These are phyloP conservation scores for Xylota sylvarum DNA, from an alignment of 2,888 invertebrate genomes.

Conservation along the genomic window DNA sequence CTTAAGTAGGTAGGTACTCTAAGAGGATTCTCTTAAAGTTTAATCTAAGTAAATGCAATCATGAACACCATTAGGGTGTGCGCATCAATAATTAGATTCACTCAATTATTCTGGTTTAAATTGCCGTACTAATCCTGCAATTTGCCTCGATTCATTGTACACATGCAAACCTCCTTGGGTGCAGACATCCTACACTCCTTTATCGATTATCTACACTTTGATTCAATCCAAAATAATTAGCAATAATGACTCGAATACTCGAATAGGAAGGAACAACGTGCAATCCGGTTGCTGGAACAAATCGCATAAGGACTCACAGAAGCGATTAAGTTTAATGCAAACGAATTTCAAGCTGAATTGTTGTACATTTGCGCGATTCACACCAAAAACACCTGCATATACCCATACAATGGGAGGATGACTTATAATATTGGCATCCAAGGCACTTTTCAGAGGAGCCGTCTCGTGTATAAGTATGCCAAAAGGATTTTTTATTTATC, in stretches of 20 bases:
- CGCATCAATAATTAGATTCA: constrained; percentile 44
- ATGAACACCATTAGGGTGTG: neutral
- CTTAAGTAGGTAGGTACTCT: no score
- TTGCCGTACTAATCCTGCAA: constrained; percentile 44
- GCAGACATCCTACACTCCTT: constrained; percentile 5
- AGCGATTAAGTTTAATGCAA: constrained; percentile 63
- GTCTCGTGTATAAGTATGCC: constrained; percentile 4
- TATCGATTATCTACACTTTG: constrained; percentile 63
- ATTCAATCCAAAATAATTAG: constrained; percentile 71
- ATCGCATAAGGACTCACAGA: constrained; percentile 17
- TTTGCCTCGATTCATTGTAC: constrained; percentile 21
- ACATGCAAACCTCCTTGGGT: neutral
- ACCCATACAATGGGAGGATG: constrained; percentile 12
- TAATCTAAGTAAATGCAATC: neutral
- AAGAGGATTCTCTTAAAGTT: no score
- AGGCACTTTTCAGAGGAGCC: neutral
- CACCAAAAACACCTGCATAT: constrained; percentile 26
- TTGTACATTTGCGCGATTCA: constrained; percentile 28
- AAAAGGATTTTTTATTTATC: constrained; percentile 42
- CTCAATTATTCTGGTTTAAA: constrained; percentile 43
- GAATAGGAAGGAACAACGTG: neutral
- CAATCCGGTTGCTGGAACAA: neutral
- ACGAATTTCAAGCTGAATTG: constrained; percentile 28
- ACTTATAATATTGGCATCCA: constrained; percentile 40
- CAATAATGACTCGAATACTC: constrained; percentile 52